Evolutionary conservation across 1,140 invertebrate species (phyloP), one percentile per base, ranked within the genome.

Genomic region (Drosophila busckii): DNA sequence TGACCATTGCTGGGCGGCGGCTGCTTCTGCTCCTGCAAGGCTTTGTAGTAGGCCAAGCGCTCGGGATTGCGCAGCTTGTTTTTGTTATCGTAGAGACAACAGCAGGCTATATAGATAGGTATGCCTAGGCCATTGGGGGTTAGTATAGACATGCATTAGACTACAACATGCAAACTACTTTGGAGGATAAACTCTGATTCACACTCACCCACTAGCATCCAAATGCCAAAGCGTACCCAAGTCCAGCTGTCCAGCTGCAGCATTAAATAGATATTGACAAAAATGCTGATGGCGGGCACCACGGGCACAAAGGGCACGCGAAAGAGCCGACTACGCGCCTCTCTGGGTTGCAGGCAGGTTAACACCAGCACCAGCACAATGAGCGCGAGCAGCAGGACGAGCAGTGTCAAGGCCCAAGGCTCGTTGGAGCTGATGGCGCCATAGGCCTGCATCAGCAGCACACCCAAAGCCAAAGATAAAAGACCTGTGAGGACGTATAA

Each of bases 231-330:
- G 50, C 93, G 88, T 28, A 94, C 90, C 93, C 93, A 95, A 1
- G 94, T 94, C 19, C 89, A 85, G 6, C 69, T 58, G 46, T 92
- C 90, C 41, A 95, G 87, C 67, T 92, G 91, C 35, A 92, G 83
- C 92, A 94, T 94, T 8, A 95, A 87, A 59, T 92, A 92, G 17
- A 93, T 89, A 76, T 95, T 94, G 16, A 93, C 89, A 16, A 93
- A 89, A 46, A 94, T 91, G 71, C 92, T 93, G 1, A 93, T 52
- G 22, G 89, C 88, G 1, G 93, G 93, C 23, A 94, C 83, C 8
- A 92, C 83, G 2, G 93, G 93, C 4, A 95, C 92, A n/a, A 92
- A 88, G 10, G 93, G 93, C 26, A 92, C 92, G 88, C 92, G 85
- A 56, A 88, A 88, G 6, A 70, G 28, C 12, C 53, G 54, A 22